Evolutionary conservation across 1,140 invertebrate species (phyloP).

Genomic region (Acromyrmex heyeri): DNA sequence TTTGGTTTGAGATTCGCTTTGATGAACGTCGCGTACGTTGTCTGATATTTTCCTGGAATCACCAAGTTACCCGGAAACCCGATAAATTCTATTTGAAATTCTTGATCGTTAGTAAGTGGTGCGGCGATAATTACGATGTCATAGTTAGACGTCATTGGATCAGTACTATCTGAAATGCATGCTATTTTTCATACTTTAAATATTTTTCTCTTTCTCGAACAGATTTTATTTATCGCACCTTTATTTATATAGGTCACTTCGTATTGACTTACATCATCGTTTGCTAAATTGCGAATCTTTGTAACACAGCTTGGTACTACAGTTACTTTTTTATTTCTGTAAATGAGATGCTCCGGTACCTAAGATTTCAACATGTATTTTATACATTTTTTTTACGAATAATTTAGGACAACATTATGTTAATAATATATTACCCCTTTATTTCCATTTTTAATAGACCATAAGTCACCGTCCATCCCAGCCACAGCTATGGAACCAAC

Average conservation of each 20-base stretch:
- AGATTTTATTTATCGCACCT: slow-evolving; percentile 61
- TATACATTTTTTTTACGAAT: background rate
- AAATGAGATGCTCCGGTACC: slow-evolving; percentile 81
- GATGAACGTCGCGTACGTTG: slow-evolving; percentile 88
- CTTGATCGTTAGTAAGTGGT: slow-evolving; percentile 86
- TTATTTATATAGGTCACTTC: slow-evolving; percentile 75
- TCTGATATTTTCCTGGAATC: slow-evolving; percentile 86
- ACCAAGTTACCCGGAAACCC: slow-evolving; percentile 78
- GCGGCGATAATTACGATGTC: slow-evolving; percentile 89
- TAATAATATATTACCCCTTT: slow-evolving; percentile 85
- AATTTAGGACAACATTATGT: background rate
- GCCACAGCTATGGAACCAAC: slow-evolving; percentile 88
- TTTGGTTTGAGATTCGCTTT: slow-evolving; percentile 86
- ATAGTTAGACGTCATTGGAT: slow-evolving; percentile 81
- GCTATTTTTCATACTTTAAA: background rate
- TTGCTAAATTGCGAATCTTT: slow-evolving; percentile 76
- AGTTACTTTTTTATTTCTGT: slow-evolving; percentile 81
- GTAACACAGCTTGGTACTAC: slow-evolving; percentile 81
- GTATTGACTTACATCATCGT: slow-evolving; percentile 65
- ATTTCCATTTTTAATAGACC: slow-evolving; percentile 90
- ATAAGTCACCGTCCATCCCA: slow-evolving; percentile 87
- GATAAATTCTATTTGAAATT: slow-evolving; percentile 79
- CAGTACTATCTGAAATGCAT: slow-evolving; percentile 73
- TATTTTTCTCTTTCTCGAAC: too few species aligned
- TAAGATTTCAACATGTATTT: slow-evolving; percentile 66